Evolutionary conservation across 2,797 vertebrate genomes (phyloP).

Genomic region (Anabacerthia variegaticeps): DNA sequence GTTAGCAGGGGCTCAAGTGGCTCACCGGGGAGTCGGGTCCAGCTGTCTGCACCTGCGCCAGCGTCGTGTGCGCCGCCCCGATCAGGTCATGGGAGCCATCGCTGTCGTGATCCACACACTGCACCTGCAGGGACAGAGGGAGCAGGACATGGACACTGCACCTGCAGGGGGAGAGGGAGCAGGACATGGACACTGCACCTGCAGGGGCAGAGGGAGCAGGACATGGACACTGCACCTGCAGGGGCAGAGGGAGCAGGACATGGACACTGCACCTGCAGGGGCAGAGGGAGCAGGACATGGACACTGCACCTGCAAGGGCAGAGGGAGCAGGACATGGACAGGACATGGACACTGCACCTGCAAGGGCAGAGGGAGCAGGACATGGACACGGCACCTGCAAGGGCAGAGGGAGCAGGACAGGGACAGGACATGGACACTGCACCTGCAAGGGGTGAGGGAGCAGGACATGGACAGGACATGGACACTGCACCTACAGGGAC

Average conservation of each 20-base stretch:
- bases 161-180: background rate
- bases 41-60: constrained; percentile 83
- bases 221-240: constrained; percentile 83
- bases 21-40: constrained; percentile 80
- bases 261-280: too few relatives aligned
- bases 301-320: constrained; percentile 73
- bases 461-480: background rate
- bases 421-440: constrained; percentile 54
- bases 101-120: constrained; percentile 88
- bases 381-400: constrained; percentile 83
- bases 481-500: constrained; percentile 73
- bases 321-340: background rate
- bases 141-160: background rate
- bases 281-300: background rate
- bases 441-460: too few relatives aligned
- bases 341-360: background rate
- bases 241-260: background rate
- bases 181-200: constrained; percentile 82
- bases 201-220: background rate
- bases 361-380: too few relatives aligned
- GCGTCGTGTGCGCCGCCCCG: constrained; percentile 85
- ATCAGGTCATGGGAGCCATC: constrained; percentile 93
- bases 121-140: constrained; percentile 78
- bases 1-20: background rate
- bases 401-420: background rate